phyloP scores from a whole-genome alignment of 1,140 invertebrate species.

The Euschistus heros region DNA sequence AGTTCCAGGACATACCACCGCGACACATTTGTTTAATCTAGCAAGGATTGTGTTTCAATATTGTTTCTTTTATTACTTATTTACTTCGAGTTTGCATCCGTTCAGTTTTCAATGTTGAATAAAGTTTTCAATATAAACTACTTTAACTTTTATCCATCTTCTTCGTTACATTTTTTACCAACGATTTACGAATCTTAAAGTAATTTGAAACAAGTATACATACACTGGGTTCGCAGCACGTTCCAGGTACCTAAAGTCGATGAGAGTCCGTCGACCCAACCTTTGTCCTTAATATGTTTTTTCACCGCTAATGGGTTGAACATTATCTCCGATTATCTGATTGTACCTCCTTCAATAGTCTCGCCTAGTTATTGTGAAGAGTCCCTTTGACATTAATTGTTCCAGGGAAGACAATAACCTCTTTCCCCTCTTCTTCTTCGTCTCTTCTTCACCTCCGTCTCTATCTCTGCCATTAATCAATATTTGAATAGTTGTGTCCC shows the following conservation, averaged over 20 bases:
- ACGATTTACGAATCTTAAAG: too few species aligned
- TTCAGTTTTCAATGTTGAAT: too few species aligned
- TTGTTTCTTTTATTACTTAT: too few species aligned
- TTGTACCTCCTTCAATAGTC: neutral
- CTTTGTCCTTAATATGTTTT: constrained; percentile 1
- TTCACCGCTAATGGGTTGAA: neutral
- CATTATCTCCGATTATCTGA: constrained; percentile 8
- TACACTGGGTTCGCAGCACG: too few species aligned
- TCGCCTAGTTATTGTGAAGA: neutral
- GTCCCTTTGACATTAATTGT: constrained; percentile 2
- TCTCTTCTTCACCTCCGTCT: neutral
- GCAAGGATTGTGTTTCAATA: too few species aligned
- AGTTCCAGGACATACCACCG: too few species aligned
- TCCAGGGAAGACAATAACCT: neutral
- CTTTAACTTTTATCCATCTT: too few species aligned
- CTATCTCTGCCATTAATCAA: constrained; percentile 2
- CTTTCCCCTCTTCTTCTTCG: neutral
- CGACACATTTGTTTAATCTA: too few species aligned
- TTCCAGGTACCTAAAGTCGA: neutral
- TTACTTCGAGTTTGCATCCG: too few species aligned
- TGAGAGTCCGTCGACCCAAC: neutral
- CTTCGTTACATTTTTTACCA: too few species aligned
- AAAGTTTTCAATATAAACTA: too few species aligned
- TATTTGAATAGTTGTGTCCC: constrained; percentile 4
- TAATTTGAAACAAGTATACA: too few species aligned